A percentile compares a stretch with the other conserved stretches of the same genome.
These are phyloP conservation scores for Orthosia gothica DNA, from an alignment of 2,888 invertebrate species.

Conservation along the genomic window DNA sequence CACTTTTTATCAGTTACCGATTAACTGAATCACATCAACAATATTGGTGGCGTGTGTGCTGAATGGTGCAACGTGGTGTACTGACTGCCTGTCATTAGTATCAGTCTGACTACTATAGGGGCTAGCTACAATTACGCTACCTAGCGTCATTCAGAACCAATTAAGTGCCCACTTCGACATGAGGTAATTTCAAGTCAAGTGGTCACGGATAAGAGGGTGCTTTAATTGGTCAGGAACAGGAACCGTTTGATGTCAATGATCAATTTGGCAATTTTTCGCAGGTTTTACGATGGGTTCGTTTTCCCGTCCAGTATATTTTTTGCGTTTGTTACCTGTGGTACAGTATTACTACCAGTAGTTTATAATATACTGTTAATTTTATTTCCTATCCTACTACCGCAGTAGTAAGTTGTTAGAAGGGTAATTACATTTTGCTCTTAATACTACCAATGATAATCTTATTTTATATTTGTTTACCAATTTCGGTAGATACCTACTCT, in stretches of 20 bases:
- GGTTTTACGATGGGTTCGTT: background rate
- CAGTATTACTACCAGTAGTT: too few relatives aligned
- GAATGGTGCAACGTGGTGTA: background rate
- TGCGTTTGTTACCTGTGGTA: too few relatives aligned
- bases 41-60: background rate
- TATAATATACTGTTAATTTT: too few relatives aligned
- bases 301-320: background rate
- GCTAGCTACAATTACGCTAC: background rate
- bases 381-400: too few relatives aligned
- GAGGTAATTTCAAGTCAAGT: background rate
- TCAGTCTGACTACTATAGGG: background rate
- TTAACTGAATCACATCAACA: conserved; percentile 17
- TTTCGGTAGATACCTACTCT: too few relatives aligned
- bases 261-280: too few relatives aligned
- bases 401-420: too few relatives aligned
- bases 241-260: too few relatives aligned
- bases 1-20: conserved; percentile 24
- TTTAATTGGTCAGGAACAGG: background rate
- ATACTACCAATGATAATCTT: too few relatives aligned
- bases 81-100: background rate
- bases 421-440: too few relatives aligned
- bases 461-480: too few relatives aligned
- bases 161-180: background rate
- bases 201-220: background rate
- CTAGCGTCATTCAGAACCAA: background rate